phyloP scores from a whole-genome alignment of 2,113 vertebrate genomes.

The Galemys pyrenaicus region DNA sequence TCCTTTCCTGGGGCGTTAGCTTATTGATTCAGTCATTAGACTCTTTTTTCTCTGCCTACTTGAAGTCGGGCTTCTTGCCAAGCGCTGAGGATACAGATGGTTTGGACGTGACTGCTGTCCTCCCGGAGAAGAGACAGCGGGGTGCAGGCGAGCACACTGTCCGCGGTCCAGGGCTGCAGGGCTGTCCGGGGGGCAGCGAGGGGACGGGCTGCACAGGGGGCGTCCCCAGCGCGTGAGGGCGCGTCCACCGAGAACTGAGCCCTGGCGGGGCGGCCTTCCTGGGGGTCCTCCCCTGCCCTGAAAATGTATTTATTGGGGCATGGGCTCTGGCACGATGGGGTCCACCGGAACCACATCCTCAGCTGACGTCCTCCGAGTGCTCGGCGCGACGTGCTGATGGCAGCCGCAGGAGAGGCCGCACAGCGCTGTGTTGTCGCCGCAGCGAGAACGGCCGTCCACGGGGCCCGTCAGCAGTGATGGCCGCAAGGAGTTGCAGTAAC shows the following conservation, averaged over 20 bases:
- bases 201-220: accelerated
- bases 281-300: neutral
- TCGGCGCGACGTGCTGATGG: neutral
- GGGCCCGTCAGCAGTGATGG: neutral
- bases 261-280: neutral
- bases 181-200: neutral
- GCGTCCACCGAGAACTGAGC: neutral
- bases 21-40: conserved; percentile 35
- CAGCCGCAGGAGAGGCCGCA: neutral
- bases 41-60: neutral
- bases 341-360: neutral
- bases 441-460: neutral
- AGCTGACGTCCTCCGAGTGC: neutral
- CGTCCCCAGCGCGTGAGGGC: neutral
- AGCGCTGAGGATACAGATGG: neutral
- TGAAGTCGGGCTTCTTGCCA: neutral
- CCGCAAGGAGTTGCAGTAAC: neutral
- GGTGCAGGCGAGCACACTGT: neutral
- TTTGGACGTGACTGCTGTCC: neutral
- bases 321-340: neutral
- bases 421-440: neutral
- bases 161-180: neutral
- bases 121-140: neutral
- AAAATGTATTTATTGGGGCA: neutral
- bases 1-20: neutral